Conservation (phyloP, 2,113 vertebrate species). For the Boleophthalmus pectinirostris region DNA sequence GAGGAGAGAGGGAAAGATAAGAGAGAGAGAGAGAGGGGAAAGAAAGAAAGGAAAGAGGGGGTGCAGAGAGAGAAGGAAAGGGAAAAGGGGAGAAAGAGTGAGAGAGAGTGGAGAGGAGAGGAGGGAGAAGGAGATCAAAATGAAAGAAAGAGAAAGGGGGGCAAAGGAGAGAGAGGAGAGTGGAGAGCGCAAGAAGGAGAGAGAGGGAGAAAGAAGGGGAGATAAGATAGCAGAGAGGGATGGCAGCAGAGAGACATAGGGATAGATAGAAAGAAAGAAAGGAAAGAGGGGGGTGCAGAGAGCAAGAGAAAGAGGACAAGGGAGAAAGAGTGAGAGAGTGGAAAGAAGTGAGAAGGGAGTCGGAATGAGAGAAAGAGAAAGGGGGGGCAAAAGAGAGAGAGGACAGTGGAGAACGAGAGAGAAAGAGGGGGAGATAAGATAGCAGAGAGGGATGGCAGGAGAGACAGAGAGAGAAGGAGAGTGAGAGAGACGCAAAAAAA, state of each 20-base stretch:
- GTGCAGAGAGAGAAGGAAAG: background rate
- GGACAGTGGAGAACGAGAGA: conserved; percentile 22
- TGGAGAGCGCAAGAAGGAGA: no score
- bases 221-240: conserved; percentile 29
- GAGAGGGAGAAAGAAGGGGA: no score
- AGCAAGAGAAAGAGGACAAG: background rate
- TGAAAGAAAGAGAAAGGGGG: conserved; percentile 16
- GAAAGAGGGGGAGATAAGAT: conserved; percentile 36
- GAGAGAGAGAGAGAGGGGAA: background rate
- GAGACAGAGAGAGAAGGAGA: conserved; percentile 41
- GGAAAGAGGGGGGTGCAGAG: conserved; percentile 17
- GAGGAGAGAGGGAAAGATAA: conserved; percentile 1
- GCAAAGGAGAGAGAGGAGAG: conserved; percentile 25
- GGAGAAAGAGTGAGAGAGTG: conserved; percentile 28
- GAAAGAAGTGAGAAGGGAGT: background rate
- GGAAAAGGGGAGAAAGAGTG: conserved; percentile 27
- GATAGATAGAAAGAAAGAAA: conserved; percentile 43
- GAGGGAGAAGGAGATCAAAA: conserved; percentile 22
- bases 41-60: conserved; percentile 29
- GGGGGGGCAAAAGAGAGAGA: conserved; percentile 11
- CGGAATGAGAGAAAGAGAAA: conserved; percentile 34
- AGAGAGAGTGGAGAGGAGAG: conserved; percentile 8
- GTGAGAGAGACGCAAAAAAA: conserved; percentile 8
- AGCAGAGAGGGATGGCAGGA: conserved; percentile 17
- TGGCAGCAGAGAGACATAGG: conserved; percentile 21